Base-by-base conservation (phyloP, 2,888 invertebrate genomes). In the Petrolisthes cinctipes region DNA sequence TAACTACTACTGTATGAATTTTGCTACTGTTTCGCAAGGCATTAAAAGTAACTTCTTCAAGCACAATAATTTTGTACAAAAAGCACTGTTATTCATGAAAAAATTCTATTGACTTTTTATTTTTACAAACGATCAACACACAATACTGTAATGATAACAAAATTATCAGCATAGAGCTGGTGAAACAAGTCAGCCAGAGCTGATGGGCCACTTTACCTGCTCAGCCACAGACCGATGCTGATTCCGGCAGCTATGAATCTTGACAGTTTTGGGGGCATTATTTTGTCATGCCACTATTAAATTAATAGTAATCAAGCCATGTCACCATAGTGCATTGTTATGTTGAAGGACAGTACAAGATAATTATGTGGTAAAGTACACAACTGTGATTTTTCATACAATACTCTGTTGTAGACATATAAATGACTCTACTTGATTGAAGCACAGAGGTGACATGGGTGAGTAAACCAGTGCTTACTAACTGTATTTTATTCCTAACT, bases 141-240 rank as follows among this genome's bases (percentile, higher is more conserved):
- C 54, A 71, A 61, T 80, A 85, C 73, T 81, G 75, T 68, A 87
- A 66, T 88, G 81, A 84, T 66, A 84, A 88, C 73, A 81, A 86
- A 61, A 82, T 82, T 6, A 82, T 73, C 84, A 88, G 83, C 84
- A 84, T 81, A 84, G 61, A 76, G 86, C 76, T 81, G 82, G 81
- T 82, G 82, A 81, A 86, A 86, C 82, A 86, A 86, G 78, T 86
- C 86, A 86, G 86, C 86, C 76, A 66, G 81, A 84, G 88, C 88
- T 88, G 88, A 82, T 88, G 82, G 86, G 84, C 76, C 79, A 88
- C 88, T 88, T 88, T 88, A 88, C 88, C 88, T 88, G 88, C 88
- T 83, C 84, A 85, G 88, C 88, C 88, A 88, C 88, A 88, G 84
- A 88, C 88, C 88, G 88, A 84, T 88, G 88, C 84, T 88, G 88